phyloP scores from a whole-genome alignment of 2,888 invertebrate genomes.

The Sinopyrophorus schimmeli region DNA sequence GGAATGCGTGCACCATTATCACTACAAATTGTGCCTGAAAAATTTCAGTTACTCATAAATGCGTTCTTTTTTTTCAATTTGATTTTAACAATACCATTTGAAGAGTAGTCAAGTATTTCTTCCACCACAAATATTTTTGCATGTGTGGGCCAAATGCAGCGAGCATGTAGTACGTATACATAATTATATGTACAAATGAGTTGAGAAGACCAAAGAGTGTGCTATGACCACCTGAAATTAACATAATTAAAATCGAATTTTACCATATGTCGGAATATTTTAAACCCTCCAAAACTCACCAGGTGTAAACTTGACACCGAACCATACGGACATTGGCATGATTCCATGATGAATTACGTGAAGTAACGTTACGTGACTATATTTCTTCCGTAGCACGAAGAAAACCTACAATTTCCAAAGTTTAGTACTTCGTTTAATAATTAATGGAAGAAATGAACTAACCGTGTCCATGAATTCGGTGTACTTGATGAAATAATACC shows the following conservation, averaged over 20 bases:
- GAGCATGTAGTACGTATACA: conserved; percentile 93
- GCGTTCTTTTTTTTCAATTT: neutral
- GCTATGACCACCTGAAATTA: conserved; percentile 80
- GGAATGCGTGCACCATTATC: conserved; percentile 92
- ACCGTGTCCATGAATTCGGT: conserved; percentile 96
- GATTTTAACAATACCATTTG: conserved; percentile 76
- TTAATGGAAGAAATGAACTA: conserved; percentile 53
- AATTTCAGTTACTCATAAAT: neutral
- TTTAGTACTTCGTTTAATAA: conserved; percentile 8
- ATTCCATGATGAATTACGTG: conserved; percentile 97
- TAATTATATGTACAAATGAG: conserved; percentile 95
- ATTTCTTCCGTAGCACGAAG: conserved; percentile 93
- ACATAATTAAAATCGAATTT: conserved; percentile 8
- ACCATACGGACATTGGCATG: conserved; percentile 98
- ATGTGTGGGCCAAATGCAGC: conserved; percentile 87
- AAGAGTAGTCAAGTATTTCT: conserved; percentile 87
- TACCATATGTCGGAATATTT: no score
- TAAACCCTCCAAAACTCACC: conserved; percentile 59
- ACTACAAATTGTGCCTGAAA: conserved; percentile 82
- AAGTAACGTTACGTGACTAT: conserved; percentile 87
- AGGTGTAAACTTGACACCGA: conserved; percentile 94
- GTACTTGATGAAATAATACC: conserved; percentile 96
- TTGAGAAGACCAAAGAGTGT: conserved; percentile 95
- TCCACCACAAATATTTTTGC: conserved; percentile 93
- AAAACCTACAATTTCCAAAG: conserved; percentile 70